phyloP scores from a whole-genome alignment of 2,888 invertebrate species.

The Liopterus haemorrhoidalis region DNA sequence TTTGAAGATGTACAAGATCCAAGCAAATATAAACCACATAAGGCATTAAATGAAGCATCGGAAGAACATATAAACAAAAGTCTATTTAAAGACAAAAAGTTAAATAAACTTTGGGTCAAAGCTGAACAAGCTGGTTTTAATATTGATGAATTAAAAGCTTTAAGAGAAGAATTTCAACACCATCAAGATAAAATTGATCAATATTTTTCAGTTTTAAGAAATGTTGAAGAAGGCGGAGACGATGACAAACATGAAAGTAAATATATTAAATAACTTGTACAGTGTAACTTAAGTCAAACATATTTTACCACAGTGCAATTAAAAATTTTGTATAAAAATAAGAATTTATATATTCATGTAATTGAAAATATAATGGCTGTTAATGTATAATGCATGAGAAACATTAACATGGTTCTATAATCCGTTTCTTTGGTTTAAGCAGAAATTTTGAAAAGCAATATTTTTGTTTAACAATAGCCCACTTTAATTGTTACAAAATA shows the following conservation, averaged over 20 bases:
- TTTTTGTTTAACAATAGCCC: no score
- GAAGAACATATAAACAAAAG: constrained; percentile 66
- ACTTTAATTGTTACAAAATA: no score
- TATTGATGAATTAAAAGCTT: constrained; percentile 69
- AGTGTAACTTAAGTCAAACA: constrained; percentile 8
- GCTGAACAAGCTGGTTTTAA: constrained; percentile 85
- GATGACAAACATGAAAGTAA: constrained; percentile 62
- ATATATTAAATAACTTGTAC: constrained; percentile 32
- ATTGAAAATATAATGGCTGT: no score
- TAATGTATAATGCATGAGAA: no score
- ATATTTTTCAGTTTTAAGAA: constrained; percentile 72
- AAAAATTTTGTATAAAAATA: no score
- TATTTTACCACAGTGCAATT: background rate
- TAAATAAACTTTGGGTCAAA: constrained; percentile 84
- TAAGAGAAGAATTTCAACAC: constrained; percentile 84
- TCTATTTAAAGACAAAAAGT: constrained; percentile 82
- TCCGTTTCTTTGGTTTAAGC: no score
- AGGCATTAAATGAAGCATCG: constrained; percentile 45
- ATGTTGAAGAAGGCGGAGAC: constrained; percentile 55
- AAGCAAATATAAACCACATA: constrained; percentile 53
- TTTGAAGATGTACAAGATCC: constrained; percentile 64
- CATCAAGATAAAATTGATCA: constrained; percentile 91
- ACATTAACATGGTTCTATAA: no score
- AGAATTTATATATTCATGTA: no score
- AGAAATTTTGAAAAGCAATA: no score